A percentile compares a stretch with the other conserved stretches of the same genome.
These are phyloP conservation scores for Coranthus polyacanthus DNA, from an alignment of 2,797 vertebrate species.

Conservation along the genomic window DNA sequence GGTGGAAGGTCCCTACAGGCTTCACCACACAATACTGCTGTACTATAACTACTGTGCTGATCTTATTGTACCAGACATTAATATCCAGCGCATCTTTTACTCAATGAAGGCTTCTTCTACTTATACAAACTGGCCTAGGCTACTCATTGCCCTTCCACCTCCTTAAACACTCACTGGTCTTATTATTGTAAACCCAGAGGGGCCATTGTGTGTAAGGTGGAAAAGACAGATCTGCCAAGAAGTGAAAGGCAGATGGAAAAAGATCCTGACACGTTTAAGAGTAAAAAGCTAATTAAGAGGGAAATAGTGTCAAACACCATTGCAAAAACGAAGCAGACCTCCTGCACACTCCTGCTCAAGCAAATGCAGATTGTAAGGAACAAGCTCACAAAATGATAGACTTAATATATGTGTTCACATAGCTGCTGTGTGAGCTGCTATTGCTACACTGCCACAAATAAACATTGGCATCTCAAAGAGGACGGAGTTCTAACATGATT, in stretches of 20 bases:
- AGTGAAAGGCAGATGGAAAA: background rate
- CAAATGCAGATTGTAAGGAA: too few relatives aligned
- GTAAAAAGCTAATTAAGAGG: background rate
- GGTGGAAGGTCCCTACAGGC: slow-evolving; percentile 10
- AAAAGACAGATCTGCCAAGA: too few relatives aligned
- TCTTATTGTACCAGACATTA: background rate
- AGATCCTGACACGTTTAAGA: background rate
- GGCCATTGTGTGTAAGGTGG: background rate
- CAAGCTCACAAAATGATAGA: too few relatives aligned
- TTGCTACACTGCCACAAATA: background rate
- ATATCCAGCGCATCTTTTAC: background rate
- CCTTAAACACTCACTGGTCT: background rate
- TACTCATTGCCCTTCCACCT: too few relatives aligned
- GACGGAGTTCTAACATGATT: too few relatives aligned
- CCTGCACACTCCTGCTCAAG: too few relatives aligned
- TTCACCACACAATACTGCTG: background rate
- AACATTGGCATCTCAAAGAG: slow-evolving; percentile 2
- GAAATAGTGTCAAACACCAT: background rate
- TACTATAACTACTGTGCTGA: background rate
- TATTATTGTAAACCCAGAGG: background rate
- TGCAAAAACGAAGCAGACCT: too few relatives aligned
- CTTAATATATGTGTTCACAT: background rate
- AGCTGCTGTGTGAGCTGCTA: too few relatives aligned
- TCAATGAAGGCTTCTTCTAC: background rate
- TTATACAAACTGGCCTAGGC: background rate